These are phyloP conservation scores for Pasiphila rectangulata DNA, from an alignment of 2,888 invertebrate genomes.

Conservation along the genomic window DNA sequence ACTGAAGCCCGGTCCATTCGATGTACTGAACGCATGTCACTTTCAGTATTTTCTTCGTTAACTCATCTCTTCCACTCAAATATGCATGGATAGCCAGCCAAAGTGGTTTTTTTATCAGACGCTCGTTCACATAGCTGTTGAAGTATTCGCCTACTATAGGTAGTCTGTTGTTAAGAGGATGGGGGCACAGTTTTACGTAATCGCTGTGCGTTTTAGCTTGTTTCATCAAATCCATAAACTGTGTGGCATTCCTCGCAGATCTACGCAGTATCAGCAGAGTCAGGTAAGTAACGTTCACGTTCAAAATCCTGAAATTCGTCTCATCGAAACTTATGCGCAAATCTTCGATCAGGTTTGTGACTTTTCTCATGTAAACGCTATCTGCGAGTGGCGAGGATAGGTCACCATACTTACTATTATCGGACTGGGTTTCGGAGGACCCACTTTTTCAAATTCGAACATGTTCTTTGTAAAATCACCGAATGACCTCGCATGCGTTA, in stretches of 20 bases:
- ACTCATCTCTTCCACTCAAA: conserved; percentile 15
- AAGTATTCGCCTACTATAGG: conserved; percentile 1
- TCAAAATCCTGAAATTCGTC: conserved; percentile 15
- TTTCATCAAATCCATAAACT: conserved; percentile 12
- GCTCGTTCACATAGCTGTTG: background rate
- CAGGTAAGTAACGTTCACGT: conserved; percentile 22
- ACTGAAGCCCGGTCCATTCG: conserved; percentile 27
- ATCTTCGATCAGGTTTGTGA: conserved; percentile 15
- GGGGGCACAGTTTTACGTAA: conserved; percentile 23
- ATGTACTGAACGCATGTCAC: conserved; percentile 23
- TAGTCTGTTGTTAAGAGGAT: conserved; percentile 15
- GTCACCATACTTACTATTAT: background rate
- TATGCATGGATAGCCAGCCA: conserved; percentile 18
- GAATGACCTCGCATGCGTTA: conserved; percentile 25
- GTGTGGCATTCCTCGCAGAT: conserved; percentile 9
- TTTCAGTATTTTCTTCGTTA: conserved; percentile 18
- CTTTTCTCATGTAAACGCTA: conserved; percentile 17
- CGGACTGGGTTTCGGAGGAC: background rate
- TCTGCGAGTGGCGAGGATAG: conserved; percentile 11
- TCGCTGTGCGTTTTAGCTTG: conserved; percentile 17
- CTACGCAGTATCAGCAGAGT: conserved; percentile 22
- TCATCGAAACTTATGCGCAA: conserved; percentile 15
- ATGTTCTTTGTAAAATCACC: conserved; percentile 16
- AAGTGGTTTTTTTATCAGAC: background rate
- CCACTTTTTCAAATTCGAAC: conserved; percentile 7